Evolutionary conservation across 2,888 invertebrate species (phyloP).

Genomic region (Oscheius sp.): DNA sequence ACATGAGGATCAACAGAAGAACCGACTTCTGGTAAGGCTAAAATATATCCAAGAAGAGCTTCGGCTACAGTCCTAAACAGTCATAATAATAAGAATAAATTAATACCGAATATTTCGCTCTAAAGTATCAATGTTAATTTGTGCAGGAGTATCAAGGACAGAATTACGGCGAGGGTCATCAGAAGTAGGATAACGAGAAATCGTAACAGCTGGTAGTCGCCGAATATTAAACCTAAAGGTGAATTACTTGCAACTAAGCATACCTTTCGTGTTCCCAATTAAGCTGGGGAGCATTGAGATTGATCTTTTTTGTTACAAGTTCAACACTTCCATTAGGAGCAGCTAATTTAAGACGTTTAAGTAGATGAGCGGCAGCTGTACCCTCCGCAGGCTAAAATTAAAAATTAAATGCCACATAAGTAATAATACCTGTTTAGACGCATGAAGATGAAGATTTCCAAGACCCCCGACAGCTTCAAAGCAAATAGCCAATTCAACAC

Average conservation of each 20-base stretch:
- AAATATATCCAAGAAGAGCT: conserved; percentile 79
- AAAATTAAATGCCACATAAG: neutral
- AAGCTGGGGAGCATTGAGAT: conserved; percentile 78
- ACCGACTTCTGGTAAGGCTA: conserved; percentile 69
- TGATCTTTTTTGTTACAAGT: conserved; percentile 88
- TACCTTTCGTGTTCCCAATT: conserved; percentile 89
- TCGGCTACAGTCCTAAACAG: conserved; percentile 78
- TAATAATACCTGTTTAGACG: conserved; percentile 84
- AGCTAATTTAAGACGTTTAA: conserved; percentile 44
- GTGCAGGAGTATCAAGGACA: conserved; percentile 71
- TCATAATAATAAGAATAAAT: neutral
- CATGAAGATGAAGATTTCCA: conserved; percentile 84
- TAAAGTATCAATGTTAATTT: conserved; percentile 63
- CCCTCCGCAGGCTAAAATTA: conserved; percentile 80
- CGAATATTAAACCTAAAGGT: conserved; percentile 83
- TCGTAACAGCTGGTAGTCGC: conserved; percentile 87
- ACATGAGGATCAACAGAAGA: conserved; percentile 45
- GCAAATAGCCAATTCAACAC: conserved; percentile 61
- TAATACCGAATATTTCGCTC: conserved; percentile 39
- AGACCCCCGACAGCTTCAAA: conserved; percentile 70
- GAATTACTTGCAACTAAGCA: conserved; percentile 35
- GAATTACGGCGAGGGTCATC: conserved; percentile 70
- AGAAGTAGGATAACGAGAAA: conserved; percentile 79
- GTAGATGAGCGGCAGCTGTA: conserved; percentile 75
- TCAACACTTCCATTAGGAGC: conserved; percentile 46